These are phyloP conservation scores for Cosmia trapezina DNA, from an alignment of 2,888 invertebrate genomes.

Conservation along the genomic window DNA sequence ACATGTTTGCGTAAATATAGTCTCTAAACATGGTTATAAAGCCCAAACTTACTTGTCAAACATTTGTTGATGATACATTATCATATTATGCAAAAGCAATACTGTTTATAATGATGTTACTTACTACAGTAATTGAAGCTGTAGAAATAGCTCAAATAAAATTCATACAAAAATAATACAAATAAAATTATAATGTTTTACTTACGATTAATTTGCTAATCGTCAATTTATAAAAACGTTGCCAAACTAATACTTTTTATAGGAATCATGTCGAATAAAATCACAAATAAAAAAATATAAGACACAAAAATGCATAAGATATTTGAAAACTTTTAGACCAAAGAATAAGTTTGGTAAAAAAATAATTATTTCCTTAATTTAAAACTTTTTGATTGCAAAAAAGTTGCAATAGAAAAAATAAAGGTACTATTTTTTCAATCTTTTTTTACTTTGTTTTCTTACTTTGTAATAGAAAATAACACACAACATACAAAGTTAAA, in stretches of 20 bases:
- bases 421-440: neutral
- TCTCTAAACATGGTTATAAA: slow-evolving; percentile 23
- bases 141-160: slow-evolving; percentile 32
- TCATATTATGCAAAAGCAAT: slow-evolving; percentile 61
- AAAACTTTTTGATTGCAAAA: neutral
- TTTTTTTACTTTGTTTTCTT: slow-evolving; percentile 4
- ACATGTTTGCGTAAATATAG: slow-evolving; percentile 12
- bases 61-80: slow-evolving; percentile 45
- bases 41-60: slow-evolving; percentile 22
- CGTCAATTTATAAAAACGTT: slow-evolving; percentile 38
- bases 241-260: slow-evolving; percentile 65
- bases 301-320: slow-evolving; percentile 1
- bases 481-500: neutral
- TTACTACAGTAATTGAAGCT: slow-evolving; percentile 7
- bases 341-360: neutral
- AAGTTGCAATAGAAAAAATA: slow-evolving; percentile 4
- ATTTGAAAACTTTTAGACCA: slow-evolving; percentile 6
- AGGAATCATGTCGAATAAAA: slow-evolving; percentile 63
- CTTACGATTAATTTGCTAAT: slow-evolving; percentile 24
- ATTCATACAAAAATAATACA: slow-evolving; percentile 49
- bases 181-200: slow-evolving; percentile 37
- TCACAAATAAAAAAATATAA: slow-evolving; percentile 39
- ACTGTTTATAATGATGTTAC: slow-evolving; percentile 51
- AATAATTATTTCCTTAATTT: neutral
- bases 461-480: slow-evolving; percentile 9